These are phyloP conservation scores for Pyrrhosoma nymphula DNA, from an alignment of 2,888 invertebrate species.

Conservation along the genomic window DNA sequence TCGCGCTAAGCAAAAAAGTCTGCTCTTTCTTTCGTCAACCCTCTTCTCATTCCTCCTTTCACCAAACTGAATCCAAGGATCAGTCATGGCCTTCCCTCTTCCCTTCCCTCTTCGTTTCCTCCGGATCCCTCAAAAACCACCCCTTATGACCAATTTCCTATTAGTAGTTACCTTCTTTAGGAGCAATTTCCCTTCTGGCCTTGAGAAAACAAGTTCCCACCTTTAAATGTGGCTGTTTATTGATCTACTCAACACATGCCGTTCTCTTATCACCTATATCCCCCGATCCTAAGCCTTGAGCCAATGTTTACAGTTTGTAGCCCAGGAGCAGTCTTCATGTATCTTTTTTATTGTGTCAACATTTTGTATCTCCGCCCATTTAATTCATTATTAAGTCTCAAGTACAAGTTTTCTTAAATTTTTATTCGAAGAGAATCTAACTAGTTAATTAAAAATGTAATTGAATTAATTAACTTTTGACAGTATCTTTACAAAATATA, in stretches of 20 bases:
- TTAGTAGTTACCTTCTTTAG: conserved; percentile 22
- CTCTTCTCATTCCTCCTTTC: background rate
- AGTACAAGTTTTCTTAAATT: too few species aligned
- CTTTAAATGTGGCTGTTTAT: background rate
- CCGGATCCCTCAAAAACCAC: background rate
- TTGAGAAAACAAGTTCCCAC: background rate
- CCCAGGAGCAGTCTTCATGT: too few species aligned
- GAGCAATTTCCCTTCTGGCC: conserved; percentile 9
- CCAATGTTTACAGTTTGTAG: too few species aligned
- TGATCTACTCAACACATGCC: background rate
- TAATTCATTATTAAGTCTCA: too few species aligned
- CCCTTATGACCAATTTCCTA: background rate
- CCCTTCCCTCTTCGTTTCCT: background rate
- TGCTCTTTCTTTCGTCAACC: background rate
- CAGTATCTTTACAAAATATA: too few species aligned
- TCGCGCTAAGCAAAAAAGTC: background rate
- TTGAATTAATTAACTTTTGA: too few species aligned
- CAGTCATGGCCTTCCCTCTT: background rate
- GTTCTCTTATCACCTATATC: too few species aligned
- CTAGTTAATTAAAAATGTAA: too few species aligned
- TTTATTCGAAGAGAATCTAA: too few species aligned
- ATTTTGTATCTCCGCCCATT: too few species aligned
- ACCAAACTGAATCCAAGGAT: conserved; percentile 18
- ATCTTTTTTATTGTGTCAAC: too few species aligned
- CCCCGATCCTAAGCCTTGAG: too few species aligned